Percentiles rank a stretch among this genome's conserved stretches.
phyloP scores from a whole-genome alignment of 2,888 invertebrate species.

The Antheraea assamensis region DNA sequence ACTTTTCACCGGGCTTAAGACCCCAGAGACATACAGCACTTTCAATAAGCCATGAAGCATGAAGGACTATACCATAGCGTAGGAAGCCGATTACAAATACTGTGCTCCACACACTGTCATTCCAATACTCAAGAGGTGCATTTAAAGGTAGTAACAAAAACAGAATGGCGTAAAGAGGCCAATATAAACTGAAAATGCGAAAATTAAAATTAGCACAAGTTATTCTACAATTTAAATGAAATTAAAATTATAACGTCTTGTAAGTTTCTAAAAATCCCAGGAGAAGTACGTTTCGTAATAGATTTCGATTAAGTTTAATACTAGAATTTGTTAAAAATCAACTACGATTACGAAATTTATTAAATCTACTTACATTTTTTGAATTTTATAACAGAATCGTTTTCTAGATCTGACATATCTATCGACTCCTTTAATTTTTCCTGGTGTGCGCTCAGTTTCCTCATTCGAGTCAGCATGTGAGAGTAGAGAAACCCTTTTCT shows the following conservation, averaged over 20 bases:
- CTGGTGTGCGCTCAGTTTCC: slow-evolving; percentile 84
- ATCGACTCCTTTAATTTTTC: slow-evolving; percentile 84
- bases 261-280: no score
- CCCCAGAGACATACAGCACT: slow-evolving; percentile 89
- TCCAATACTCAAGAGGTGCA: slow-evolving; percentile 90
- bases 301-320: not conserved
- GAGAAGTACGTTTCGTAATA: no score
- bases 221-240: no score
- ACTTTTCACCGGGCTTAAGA: slow-evolving; percentile 86
- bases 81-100: slow-evolving; percentile 87
- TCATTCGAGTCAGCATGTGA: slow-evolving; percentile 88
- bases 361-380: slow-evolving; percentile 84
- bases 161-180: slow-evolving; percentile 84
- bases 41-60: slow-evolving; percentile 87
- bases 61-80: slow-evolving; percentile 84
- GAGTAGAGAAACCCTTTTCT: slow-evolving; percentile 90
- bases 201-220: not conserved
- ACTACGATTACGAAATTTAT: slow-evolving; percentile 10
- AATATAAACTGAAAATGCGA: slow-evolving; percentile 84
- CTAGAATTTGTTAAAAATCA: not conserved
- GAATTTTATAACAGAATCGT: slow-evolving; percentile 90
- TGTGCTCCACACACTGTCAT: slow-evolving; percentile 84
- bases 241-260: no score
- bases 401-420: slow-evolving; percentile 90
- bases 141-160: slow-evolving; percentile 88